These are phyloP conservation scores for Nesoenas mayeri DNA, from an alignment of 2,113 vertebrate species.

Conservation along the genomic window DNA sequence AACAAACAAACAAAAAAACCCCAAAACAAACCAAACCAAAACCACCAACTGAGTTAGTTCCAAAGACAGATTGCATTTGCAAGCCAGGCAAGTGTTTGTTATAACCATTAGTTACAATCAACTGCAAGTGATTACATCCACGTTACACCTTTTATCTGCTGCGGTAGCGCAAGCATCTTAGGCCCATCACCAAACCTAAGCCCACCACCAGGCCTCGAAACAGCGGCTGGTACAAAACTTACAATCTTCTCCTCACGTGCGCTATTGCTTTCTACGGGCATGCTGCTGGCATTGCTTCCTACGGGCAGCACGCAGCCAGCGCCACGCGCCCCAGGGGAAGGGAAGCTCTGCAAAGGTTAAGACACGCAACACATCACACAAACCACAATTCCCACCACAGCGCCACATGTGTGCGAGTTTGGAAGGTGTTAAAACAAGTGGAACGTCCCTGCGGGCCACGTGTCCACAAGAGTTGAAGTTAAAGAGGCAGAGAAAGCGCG, in stretches of 20 bases:
- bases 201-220: slow-evolving; percentile 70
- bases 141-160: neutral
- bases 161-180: neutral
- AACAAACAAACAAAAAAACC: neutral
- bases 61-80: neutral
- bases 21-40: neutral
- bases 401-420: neutral
- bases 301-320: slow-evolving; percentile 80
- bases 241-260: slow-evolving; percentile 80
- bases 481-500: neutral
- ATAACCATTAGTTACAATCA: neutral
- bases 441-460: neutral
- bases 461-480: neutral
- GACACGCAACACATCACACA: slow-evolving; percentile 82
- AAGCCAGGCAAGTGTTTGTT: neutral
- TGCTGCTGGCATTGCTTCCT: slow-evolving; percentile 78
- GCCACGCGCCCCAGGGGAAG: slow-evolving; percentile 82
- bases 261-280: slow-evolving; percentile 76
- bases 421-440: neutral
- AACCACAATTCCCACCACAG: slow-evolving; percentile 5
- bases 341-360: slow-evolving; percentile 94
- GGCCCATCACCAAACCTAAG: slow-evolving; percentile 46
- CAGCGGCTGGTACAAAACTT: slow-evolving; percentile 71
- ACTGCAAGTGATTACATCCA: neutral
- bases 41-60: neutral